Conservation (phyloP, 2,113 vertebrate genomes). For the Puma concolor region DNA sequence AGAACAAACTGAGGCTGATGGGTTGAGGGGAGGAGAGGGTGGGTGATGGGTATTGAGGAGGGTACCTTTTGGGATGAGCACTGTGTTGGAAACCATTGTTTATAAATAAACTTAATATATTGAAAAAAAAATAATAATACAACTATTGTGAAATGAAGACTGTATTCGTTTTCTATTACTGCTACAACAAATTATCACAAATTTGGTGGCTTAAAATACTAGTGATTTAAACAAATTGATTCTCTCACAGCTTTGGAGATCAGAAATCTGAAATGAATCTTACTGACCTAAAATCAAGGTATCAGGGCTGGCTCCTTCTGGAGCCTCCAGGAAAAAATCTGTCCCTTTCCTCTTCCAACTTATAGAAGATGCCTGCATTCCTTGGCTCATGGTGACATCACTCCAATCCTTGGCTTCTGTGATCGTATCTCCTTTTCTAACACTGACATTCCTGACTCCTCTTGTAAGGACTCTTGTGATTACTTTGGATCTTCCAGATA, state of each 20-base stretch:
- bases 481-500: background rate
- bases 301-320: background rate
- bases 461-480: background rate
- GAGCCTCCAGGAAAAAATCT: background rate
- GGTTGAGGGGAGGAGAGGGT: too few relatives aligned
- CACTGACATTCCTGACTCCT: background rate
- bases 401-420: background rate
- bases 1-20: too few relatives aligned
- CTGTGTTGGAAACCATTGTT: too few relatives aligned
- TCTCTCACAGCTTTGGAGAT: background rate
- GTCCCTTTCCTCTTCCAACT: background rate
- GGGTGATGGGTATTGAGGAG: too few relatives aligned
- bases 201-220: background rate
- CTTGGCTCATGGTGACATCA: background rate
- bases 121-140: background rate
- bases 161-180: background rate
- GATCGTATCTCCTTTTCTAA: background rate
- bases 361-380: background rate
- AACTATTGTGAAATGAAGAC: slow-evolving; percentile 10
- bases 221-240: background rate
- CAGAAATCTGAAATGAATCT: background rate
- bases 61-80: too few relatives aligned
- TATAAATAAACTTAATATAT: too few relatives aligned
- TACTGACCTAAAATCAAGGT: background rate
- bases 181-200: background rate